These are phyloP conservation scores for Mycalesis mineus DNA, from an alignment of 2,888 invertebrate genomes.

Conservation along the genomic window DNA sequence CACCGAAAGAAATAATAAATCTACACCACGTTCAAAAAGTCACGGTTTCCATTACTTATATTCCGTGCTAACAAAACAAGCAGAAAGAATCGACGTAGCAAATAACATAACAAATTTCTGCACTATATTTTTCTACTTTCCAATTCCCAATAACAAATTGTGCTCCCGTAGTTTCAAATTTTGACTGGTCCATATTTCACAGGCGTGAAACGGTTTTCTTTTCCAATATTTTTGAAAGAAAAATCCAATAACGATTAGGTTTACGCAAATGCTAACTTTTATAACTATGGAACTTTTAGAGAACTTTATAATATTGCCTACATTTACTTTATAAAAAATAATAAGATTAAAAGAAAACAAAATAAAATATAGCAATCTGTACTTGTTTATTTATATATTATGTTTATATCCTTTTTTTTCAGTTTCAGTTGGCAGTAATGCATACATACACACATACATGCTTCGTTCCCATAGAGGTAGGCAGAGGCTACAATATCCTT, in stretches of 20 bases:
- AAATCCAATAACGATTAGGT: background rate
- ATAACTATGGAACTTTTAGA: no score
- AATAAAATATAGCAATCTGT: no score
- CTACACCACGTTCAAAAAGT: background rate
- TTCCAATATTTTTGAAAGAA: background rate
- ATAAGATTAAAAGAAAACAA: no score
- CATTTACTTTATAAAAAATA: no score
- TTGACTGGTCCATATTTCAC: conserved; percentile 12
- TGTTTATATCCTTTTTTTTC: no score
- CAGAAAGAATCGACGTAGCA: background rate
- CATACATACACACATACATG: no score
- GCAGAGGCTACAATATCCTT: no score
- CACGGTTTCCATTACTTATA: background rate
- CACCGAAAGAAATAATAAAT: background rate
- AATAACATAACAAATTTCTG: background rate
- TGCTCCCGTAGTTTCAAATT: conserved; percentile 6
- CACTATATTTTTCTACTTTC: conserved; percentile 6
- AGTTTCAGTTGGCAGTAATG: no score
- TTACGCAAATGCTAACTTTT: no score
- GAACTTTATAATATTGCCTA: no score
- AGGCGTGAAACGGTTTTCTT: background rate
- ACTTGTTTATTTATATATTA: no score
- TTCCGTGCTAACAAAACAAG: background rate
- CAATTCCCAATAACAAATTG: conserved; percentile 8
- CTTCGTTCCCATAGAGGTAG: no score